phyloP scores from a whole-genome alignment of 2,888 invertebrate species.

The Trichopria drosophilae region DNA sequence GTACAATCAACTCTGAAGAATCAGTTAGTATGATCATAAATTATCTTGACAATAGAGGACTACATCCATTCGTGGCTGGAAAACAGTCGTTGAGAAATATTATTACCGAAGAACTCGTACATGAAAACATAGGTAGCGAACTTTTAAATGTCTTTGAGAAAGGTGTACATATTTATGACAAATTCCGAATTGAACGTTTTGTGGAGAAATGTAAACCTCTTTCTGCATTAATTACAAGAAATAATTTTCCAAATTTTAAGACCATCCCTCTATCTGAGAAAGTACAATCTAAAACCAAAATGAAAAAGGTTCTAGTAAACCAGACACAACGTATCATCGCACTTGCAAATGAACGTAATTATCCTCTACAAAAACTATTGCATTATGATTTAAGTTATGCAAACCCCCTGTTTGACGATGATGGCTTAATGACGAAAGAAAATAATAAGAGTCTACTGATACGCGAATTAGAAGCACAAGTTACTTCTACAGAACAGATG shows the following conservation, averaged over 20 bases:
- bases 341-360: conserved; percentile 1
- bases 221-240: conserved; percentile 3
- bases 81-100: conserved; percentile 7
- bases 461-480: conserved; percentile 1
- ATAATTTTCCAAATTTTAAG: background rate
- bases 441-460: conserved; percentile 1
- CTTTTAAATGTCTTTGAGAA: conserved; percentile 8
- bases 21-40: background rate
- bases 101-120: conserved; percentile 6
- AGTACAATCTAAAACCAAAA: too few relatives aligned
- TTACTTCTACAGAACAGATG: background rate
- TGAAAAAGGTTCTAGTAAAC: too few relatives aligned
- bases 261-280: background rate
- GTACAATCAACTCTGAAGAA: background rate
- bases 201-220: conserved; percentile 3
- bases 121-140: background rate
- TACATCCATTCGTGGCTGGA: background rate
- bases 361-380: conserved; percentile 1
- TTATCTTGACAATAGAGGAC: background rate
- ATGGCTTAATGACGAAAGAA: conserved; percentile 13
- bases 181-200: conserved; percentile 1
- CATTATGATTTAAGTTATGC: conserved; percentile 5
- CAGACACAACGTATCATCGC: conserved; percentile 2
- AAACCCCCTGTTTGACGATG: conserved; percentile 12
- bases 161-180: background rate